Percentiles rank a stretch among this genome's conserved stretches.
Evolutionary conservation across 2,113 vertebrate species (phyloP).

Genomic region (Strix aluco): DNA sequence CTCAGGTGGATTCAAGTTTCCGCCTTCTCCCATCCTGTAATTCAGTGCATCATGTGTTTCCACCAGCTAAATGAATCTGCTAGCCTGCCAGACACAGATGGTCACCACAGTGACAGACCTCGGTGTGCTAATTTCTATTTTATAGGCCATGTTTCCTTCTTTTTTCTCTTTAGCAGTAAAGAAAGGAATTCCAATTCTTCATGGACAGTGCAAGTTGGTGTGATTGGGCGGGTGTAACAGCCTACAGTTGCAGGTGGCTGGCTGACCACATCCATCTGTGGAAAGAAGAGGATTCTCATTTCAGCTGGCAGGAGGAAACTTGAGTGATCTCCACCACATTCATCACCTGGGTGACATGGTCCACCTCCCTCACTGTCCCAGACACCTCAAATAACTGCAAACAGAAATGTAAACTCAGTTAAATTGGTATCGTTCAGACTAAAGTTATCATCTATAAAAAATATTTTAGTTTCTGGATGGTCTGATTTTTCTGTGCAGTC

Average conservation of each 20-base stretch:
- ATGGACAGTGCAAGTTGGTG: not conserved
- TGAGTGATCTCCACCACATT: not conserved
- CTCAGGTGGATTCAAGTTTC: constrained; percentile 23
- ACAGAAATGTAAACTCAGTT: not conserved
- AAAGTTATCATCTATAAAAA: not conserved
- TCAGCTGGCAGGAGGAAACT: not conserved
- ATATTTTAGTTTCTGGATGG: not conserved
- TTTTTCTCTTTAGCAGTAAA: not conserved
- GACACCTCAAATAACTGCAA: not conserved
- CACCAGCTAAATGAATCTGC: constrained; percentile 14
- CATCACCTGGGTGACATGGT: not conserved
- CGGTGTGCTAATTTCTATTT: not conserved
- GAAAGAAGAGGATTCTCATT: not conserved
- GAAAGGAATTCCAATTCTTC: not conserved
- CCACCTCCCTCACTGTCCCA: not conserved
- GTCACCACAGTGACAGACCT: not conserved
- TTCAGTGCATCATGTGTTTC: not conserved
- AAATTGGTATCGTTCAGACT: not conserved
- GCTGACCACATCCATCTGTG: not conserved
- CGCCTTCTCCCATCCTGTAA: not conserved
- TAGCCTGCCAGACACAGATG: constrained; percentile 6
- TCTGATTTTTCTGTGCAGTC: not conserved
- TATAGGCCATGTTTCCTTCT: not conserved
- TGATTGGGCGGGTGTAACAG: not conserved
- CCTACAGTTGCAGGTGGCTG: not conserved